A percentile compares a stretch with the other conserved stretches of the same genome.
Evolutionary conservation across 1,140 invertebrate genomes (phyloP).

Genomic region (Bilobella aurantiaca): DNA sequence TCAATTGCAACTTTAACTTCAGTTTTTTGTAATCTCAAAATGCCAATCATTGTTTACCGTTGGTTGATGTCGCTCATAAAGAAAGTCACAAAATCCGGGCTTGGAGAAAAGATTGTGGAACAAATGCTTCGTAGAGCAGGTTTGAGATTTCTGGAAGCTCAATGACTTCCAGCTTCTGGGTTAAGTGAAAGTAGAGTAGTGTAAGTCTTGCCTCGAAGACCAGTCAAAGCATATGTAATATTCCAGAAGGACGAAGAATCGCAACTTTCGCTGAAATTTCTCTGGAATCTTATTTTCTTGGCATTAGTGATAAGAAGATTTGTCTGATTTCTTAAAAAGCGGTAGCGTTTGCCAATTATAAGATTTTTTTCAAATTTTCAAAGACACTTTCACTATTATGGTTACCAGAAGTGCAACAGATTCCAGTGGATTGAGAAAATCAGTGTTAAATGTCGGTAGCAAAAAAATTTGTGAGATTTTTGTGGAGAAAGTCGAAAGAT

Average conservation of each 20-base stretch:
- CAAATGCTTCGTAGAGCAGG: neutral
- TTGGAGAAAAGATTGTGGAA: neutral
- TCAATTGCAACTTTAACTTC: neutral
- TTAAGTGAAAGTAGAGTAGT: neutral
- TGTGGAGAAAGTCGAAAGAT: neutral
- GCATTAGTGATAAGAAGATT: neutral
- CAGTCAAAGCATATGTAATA: neutral
- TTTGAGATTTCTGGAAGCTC: neutral
- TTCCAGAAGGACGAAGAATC: neutral
- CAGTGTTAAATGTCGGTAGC: neutral
- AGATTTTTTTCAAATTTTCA: neutral
- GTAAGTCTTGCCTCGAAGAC: neutral
- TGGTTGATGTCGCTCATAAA: neutral
- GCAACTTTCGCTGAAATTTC: neutral
- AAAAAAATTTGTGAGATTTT: neutral
- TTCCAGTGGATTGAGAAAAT: neutral
- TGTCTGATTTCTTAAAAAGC: neutral
- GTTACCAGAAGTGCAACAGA: neutral
- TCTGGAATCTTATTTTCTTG: neutral
- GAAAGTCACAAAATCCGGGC: neutral
- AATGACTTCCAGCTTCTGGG: neutral
- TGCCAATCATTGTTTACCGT: neutral
- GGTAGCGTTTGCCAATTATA: neutral
- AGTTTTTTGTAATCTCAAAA: neutral
- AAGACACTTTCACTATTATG: neutral